Base-by-base conservation (phyloP, 2,797 vertebrate species). In the Kryptopterus vitreolus region DNA sequence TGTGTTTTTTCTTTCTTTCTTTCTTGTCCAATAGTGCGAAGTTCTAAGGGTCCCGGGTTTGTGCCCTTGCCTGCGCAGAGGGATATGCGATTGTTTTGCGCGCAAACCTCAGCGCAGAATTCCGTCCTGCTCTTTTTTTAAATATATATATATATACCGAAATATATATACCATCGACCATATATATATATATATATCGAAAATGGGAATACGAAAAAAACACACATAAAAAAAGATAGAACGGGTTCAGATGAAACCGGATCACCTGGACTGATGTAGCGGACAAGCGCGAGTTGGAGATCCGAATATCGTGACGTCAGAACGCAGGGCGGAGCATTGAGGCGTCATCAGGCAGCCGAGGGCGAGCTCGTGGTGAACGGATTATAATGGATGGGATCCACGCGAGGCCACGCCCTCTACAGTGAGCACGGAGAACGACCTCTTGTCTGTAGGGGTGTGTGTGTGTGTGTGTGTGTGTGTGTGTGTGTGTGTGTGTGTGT, bases 291-390 rank as follows among this genome's bases (percentile, higher is more conserved):
- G 86, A 89, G 86, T 84, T 29, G 87, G 86, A 87, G 89, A 91
- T 90, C 87, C 75, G 87, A 88, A 88, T 89, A 87, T 75, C 83
- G 82, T 94, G 92, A 94, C 92, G 93, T 89, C 52, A 85, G 20
- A n/a, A 20, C 86, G 90, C 91, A 88, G 92, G 93, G 87, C 33
- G 76, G 76, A 13, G 76, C 20, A 15, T 53, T 53, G 50, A 6
- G 31, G 12, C 52, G 70, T 57, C 52, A 57, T 15, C 29, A 35
- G n/a, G 35, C 70, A 35, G 69, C 46, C 46, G 38, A 26, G 65
- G 24, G 9, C 12, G 24, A 71, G 20, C 11, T 53, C 48, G 2
- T 15, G 12, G 18, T 53, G 18, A 33, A 31, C 9, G 5, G 48
- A 66, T 71, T 33, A 20, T n/a, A n/a, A n/a, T 20, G 31, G 10